A percentile compares a stretch with the other conserved stretches of the same genome.
phyloP scores from a whole-genome alignment of 2,888 invertebrate species.

The Nycteola revayana region DNA sequence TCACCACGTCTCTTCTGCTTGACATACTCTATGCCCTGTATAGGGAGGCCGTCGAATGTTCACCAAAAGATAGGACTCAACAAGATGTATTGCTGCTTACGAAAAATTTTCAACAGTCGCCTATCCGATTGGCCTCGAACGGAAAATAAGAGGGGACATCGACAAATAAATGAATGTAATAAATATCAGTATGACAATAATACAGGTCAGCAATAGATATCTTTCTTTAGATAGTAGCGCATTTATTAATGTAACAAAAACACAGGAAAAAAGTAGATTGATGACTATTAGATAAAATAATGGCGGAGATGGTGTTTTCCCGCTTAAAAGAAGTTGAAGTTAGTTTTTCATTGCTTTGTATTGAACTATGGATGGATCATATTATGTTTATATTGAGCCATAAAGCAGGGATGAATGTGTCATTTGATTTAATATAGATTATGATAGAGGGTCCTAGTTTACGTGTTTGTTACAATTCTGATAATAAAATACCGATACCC shows the following conservation, averaged over 20 bases:
- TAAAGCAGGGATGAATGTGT: no score
- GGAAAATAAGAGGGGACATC: conserved; percentile 81
- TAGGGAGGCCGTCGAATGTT: conserved; percentile 78
- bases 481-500: no score
- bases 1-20: background rate
- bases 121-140: conserved; percentile 79
- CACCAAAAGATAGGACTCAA: conserved; percentile 78
- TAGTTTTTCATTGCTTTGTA: conserved; percentile 31
- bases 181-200: conserved; percentile 82
- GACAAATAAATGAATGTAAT: conserved; percentile 78
- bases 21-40: conserved; percentile 50
- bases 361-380: no score
- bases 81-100: conserved; percentile 82
- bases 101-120: conserved; percentile 80
- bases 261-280: conserved; percentile 70
- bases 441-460: no score
- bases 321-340: conserved; percentile 22
- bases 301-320: conserved; percentile 44
- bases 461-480: no score
- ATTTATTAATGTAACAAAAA: conserved; percentile 79
- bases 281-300: conserved; percentile 61
- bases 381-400: no score
- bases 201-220: conserved; percentile 82
- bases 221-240: conserved; percentile 67
- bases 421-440: no score